Evolutionary conservation across 2,797 vertebrate genomes (phyloP), one percentile per base, ranked within the genome.

Genomic region (Spinus pinus): DNA sequence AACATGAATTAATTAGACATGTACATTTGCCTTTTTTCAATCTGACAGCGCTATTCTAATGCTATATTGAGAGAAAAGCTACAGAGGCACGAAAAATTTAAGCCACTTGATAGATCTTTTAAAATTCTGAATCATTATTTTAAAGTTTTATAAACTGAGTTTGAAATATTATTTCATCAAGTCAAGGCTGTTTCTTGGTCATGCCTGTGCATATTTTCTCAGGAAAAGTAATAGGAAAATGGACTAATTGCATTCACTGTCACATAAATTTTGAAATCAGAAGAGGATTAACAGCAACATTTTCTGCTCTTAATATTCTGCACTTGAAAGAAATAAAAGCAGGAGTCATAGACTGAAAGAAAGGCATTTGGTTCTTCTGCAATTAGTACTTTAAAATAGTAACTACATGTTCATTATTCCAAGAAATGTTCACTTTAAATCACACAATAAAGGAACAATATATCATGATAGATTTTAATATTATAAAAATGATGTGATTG

Each of bases 241-340:
- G 25, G 33, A 93, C 86, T 83, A 92, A 88, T 94, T 92, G 41
- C 49, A 73, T 95, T 94, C 57, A 80, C 61, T 82, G 39, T 86
- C 79, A 88, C 39, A 72, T 66, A 86, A 58, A 61, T 90, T 92
- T 84, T 72, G 35, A 92, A 95, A 90, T 85, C 72, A 53, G 64
- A 78, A 79, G 39, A 84, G 71, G 50, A 87, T 87, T 92, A 93
- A 57, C 23, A 47, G 28, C 58, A 77, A 37, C 3, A 47, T 79
- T 94, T 86, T 72, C 49, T 90, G 19, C 30, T 81, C 27, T 81
- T 90, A 86, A 67, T 11, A 33, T 79, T 93, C 78, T 72, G 8
- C 22, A 78, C 14, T 44, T 94, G 28, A 79, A 86, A 89, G 53
- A 86, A 93, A 77, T 65, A 91, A 74, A 94, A 79, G 24, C 13